Evolutionary conservation across 2,888 invertebrate species (phyloP).

Genomic region (Mimas tiliae): DNA sequence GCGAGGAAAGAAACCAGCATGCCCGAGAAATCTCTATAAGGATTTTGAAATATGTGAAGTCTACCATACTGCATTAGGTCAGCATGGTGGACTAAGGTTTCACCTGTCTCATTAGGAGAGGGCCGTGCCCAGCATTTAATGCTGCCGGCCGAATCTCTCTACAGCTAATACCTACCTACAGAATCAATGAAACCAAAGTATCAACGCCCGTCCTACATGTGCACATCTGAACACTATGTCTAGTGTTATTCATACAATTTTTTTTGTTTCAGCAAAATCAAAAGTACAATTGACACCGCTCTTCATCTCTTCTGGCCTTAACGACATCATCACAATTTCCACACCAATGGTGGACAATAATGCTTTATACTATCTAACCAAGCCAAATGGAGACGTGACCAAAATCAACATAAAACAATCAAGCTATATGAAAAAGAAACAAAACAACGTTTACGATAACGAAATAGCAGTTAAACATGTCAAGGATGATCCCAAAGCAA

Average conservation of each 20-base stretch:
- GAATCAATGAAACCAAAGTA: too few relatives aligned
- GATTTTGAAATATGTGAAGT: too few relatives aligned
- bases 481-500: slow-evolving; percentile 9
- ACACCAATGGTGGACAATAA: slow-evolving; percentile 52
- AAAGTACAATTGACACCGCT: slow-evolving; percentile 56
- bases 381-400: slow-evolving; percentile 57
- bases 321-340: slow-evolving; percentile 58
- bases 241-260: slow-evolving; percentile 1
- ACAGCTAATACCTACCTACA: too few relatives aligned
- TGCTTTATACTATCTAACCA: slow-evolving; percentile 52
- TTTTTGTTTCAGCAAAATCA: slow-evolving; percentile 57
- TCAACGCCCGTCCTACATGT: too few relatives aligned
- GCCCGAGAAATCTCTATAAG: too few relatives aligned
- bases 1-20: too few relatives aligned
- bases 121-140: too few relatives aligned
- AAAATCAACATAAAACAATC: slow-evolving; percentile 45
- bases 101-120: too few relatives aligned
- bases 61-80: too few relatives aligned
- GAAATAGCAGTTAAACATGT: slow-evolving; percentile 22
- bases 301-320: slow-evolving; percentile 47
- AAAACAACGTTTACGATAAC: slow-evolving; percentile 31
- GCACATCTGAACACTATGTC: too few relatives aligned
- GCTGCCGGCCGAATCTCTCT: too few relatives aligned
- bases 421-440: slow-evolving; percentile 24
- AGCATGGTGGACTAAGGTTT: too few relatives aligned